phyloP scores from a whole-genome alignment of 2,797 vertebrate genomes.

The Cynodonichthys magdalenae region DNA sequence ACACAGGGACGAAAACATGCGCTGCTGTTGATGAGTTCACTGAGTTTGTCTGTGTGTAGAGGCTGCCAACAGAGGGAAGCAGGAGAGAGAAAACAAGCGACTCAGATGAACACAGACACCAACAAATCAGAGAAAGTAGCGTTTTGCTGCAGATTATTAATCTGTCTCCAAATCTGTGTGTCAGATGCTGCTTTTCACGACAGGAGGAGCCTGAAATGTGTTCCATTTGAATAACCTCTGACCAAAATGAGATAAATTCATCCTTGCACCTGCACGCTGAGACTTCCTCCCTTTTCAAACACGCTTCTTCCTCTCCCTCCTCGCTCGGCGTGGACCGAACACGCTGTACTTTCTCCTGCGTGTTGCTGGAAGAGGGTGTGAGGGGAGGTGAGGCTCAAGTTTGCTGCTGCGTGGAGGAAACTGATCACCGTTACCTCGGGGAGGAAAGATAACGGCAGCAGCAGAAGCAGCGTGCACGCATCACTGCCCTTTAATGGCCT shows the following conservation, averaged over 20 bases:
- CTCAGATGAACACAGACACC: slow-evolving; percentile 51
- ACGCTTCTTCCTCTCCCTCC: slow-evolving; percentile 20
- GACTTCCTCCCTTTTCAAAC: slow-evolving; percentile 45
- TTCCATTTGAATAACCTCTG: slow-evolving; percentile 3
- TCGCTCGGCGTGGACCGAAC: slow-evolving; percentile 30
- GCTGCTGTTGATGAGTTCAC: slow-evolving; percentile 59
- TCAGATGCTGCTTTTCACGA: slow-evolving; percentile 49
- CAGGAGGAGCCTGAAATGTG: slow-evolving; percentile 22
- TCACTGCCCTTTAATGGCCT: slow-evolving; percentile 32
- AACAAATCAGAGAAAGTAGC: slow-evolving; percentile 59
- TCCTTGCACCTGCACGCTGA: slow-evolving; percentile 61
- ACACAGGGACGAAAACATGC: slow-evolving; percentile 41
- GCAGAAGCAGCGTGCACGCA: slow-evolving; percentile 22
- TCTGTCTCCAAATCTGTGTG: slow-evolving; percentile 50
- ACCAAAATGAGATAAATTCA: slow-evolving; percentile 20
- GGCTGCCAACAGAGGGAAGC: slow-evolving; percentile 59
- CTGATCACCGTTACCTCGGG: slow-evolving; percentile 28
- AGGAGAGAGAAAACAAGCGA: slow-evolving; percentile 30
- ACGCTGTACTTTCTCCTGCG: slow-evolving; percentile 31
- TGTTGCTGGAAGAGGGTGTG: slow-evolving; percentile 25
- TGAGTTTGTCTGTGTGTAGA: slow-evolving; percentile 53
- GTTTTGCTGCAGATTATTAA: slow-evolving; percentile 64
- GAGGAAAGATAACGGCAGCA: slow-evolving; percentile 34
- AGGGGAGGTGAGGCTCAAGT: slow-evolving; percentile 20
- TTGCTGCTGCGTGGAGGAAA: slow-evolving; percentile 34